Conservation (phyloP, 2,888 invertebrate species). For the Archips xylosteana region DNA sequence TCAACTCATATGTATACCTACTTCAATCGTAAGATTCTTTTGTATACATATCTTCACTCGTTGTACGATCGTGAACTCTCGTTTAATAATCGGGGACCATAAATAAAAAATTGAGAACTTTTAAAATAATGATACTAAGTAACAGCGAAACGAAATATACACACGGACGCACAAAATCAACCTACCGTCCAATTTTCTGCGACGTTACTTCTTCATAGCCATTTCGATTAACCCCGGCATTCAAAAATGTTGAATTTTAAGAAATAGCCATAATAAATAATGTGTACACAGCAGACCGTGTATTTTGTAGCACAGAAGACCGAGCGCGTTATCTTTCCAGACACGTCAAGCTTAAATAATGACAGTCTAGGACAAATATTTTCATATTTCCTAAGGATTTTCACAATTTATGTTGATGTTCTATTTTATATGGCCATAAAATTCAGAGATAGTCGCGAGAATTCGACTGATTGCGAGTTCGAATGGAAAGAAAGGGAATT, state of each 20-base stretch:
- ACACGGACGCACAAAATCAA: background rate
- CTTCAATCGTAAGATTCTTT: too few species aligned
- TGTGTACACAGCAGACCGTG: background rate
- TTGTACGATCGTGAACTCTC: too few species aligned
- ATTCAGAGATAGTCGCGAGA: background rate
- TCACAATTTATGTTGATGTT: constrained; percentile 12
- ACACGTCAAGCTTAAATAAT: constrained; percentile 34
- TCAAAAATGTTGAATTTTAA: constrained; percentile 13
- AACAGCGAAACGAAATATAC: background rate
- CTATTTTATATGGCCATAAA: background rate
- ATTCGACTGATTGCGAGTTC: background rate
- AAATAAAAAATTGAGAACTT: too few species aligned
- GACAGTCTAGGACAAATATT: constrained; percentile 25
- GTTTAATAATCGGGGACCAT: too few species aligned
- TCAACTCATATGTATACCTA: too few species aligned
- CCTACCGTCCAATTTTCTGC: background rate
- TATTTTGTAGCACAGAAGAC: constrained; percentile 10
- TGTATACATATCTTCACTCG: too few species aligned
- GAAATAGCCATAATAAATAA: background rate
- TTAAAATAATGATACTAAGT: background rate
- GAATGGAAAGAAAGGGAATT: background rate
- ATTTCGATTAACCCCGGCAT: background rate
- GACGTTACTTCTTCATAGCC: constrained; percentile 1
- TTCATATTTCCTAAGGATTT: constrained; percentile 27
- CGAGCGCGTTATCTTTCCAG: constrained; percentile 16